Evolutionary conservation across 2,113 vertebrate genomes (phyloP).

Genomic region (Enhydra lutris): DNA sequence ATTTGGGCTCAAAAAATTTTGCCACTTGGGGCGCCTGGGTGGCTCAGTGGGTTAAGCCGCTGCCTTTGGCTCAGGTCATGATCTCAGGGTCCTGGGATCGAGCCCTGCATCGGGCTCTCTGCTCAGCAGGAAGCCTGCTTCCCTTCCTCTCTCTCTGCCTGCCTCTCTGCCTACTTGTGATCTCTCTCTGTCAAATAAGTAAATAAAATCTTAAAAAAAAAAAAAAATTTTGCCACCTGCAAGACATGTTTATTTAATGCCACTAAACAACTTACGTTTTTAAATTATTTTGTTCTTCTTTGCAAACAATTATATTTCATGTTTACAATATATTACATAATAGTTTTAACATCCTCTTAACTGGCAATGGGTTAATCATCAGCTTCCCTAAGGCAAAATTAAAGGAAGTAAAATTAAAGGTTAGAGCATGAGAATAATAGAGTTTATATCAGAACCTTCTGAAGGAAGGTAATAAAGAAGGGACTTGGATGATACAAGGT

Average conservation of each 20-base stretch:
- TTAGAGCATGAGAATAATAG: background rate
- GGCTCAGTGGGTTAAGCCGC: too few relatives aligned
- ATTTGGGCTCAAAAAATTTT: background rate
- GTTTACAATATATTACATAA: background rate
- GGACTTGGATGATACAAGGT: background rate
- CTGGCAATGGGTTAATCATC: background rate
- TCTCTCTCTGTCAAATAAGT: too few relatives aligned
- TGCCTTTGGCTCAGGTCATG: too few relatives aligned
- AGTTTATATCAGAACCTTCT: background rate
- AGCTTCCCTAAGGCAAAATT: background rate
- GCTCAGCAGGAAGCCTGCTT: too few relatives aligned
- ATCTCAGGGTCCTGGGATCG: too few relatives aligned
- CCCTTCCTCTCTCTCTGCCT: too few relatives aligned
- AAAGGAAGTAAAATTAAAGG: background rate
- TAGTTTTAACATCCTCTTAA: background rate
- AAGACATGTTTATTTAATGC: background rate
- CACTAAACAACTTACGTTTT: background rate
- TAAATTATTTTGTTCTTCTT: background rate
- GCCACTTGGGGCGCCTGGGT: too few relatives aligned
- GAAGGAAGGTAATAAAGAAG: background rate
- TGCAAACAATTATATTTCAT: background rate
- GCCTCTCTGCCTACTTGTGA: too few relatives aligned
- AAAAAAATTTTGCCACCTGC: background rate
- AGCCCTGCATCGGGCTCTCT: too few relatives aligned
- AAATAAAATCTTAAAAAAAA: too few relatives aligned